Conservation (phyloP, 35 echinoderm and acorn worm genomes). For the Ophioderma brevispina region DNA sequence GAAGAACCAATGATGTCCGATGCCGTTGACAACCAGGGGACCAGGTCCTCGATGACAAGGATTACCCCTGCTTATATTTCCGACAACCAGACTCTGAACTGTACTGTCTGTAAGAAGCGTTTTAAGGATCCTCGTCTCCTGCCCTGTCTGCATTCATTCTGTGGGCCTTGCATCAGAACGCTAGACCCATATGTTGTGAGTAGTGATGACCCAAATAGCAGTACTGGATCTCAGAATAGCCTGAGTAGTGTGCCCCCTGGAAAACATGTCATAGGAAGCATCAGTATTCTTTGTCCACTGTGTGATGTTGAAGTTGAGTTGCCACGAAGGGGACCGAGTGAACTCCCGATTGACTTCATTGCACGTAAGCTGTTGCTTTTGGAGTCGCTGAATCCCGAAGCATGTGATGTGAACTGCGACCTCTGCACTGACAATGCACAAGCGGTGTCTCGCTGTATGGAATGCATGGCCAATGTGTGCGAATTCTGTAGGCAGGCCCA, state of each 20-base stretch:
- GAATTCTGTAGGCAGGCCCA: slow-evolving; percentile 91
- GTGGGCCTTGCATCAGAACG: slow-evolving; percentile 61
- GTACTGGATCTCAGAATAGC: slow-evolving; percentile 50
- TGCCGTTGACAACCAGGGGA: neutral
- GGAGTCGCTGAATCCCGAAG: slow-evolving; percentile 70
- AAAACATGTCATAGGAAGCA: slow-evolving; percentile 1
- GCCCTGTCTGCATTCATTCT: slow-evolving; percentile 94
- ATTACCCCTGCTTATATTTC: neutral
- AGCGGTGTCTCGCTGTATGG: slow-evolving; percentile 77
- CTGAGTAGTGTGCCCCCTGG: slow-evolving; percentile 13
- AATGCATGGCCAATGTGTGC: slow-evolving; percentile 94
- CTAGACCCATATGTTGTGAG: slow-evolving; percentile 69
- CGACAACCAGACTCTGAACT: slow-evolving; percentile 18
- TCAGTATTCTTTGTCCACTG: slow-evolving; percentile 72
- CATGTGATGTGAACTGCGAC: slow-evolving; percentile 73
- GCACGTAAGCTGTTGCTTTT: slow-evolving; percentile 67
- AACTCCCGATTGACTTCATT: slow-evolving; percentile 82
- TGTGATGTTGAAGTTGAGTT: slow-evolving; percentile 82
- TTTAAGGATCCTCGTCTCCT: slow-evolving; percentile 86
- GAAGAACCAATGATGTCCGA: neutral
- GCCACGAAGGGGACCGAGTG: slow-evolving; percentile 41
- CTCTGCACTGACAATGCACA: slow-evolving; percentile 91
- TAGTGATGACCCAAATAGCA: slow-evolving; percentile 36
- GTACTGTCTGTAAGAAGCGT: slow-evolving; percentile 75
- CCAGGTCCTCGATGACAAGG: neutral